A percentile compares a stretch with the other conserved stretches of the same genome.
These are phyloP conservation scores for Cervus canadensis DNA, from an alignment of 2,113 vertebrate genomes.

Conservation along the genomic window DNA sequence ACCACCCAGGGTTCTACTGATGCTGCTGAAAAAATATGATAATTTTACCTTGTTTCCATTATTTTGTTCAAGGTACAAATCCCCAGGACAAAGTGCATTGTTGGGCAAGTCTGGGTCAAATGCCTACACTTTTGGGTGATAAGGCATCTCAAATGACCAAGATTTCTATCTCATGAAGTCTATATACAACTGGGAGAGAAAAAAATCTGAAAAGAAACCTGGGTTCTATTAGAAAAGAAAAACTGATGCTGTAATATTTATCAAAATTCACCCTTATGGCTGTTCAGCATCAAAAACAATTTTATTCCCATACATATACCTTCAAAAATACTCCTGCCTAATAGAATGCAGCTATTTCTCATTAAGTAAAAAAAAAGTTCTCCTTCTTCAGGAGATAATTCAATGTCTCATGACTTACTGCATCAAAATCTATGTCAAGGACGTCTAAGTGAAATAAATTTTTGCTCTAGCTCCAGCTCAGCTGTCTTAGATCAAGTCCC, in stretches of 20 bases:
- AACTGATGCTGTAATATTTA: background rate
- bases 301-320: background rate
- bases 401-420: background rate
- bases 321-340: background rate
- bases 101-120: background rate
- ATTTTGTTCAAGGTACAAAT: background rate
- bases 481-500: background rate
- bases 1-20: background rate
- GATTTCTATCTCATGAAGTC: background rate
- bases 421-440: background rate
- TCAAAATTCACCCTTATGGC: background rate
- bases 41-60: conserved; percentile 18
- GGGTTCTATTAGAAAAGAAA: background rate
- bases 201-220: background rate
- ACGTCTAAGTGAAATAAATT: background rate
- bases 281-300: background rate
- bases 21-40: background rate
- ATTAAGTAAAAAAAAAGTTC: background rate
- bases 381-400: background rate
- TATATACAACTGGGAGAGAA: background rate
- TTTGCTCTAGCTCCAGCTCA: background rate
- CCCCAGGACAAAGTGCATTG: background rate
- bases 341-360: background rate
- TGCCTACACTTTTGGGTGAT: background rate
- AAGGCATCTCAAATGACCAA: background rate